Base-by-base conservation (phyloP, 2,797 vertebrate genomes). In the Hylomyscus alleni region DNA sequence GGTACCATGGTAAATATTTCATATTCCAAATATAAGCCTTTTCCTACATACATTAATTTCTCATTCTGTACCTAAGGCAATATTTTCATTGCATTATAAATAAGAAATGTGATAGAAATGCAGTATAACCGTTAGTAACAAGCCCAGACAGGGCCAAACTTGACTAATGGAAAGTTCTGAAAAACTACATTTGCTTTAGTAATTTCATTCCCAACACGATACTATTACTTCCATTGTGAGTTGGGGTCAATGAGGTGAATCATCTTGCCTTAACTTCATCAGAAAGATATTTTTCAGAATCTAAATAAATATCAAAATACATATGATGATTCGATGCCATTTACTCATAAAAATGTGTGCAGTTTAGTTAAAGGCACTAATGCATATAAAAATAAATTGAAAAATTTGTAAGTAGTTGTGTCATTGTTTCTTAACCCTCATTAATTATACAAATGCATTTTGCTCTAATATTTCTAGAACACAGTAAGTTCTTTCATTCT, bases 81-180 rank as follows among this genome's bases (percentile, higher is more conserved):
- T 85, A 86, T 96, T 96, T 95, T 89, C 65, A 95, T 90, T 92
- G 67, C 34, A 85, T 92, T 47, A 73, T 92, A 92, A 95, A 96
- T 88, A 96, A 93, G n/a, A 83, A 9, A 87, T 83, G 75, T 92
- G 85, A 96, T 69, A 96, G 95, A 93, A 72, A 88, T 92, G 76
- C 37, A 94, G 54, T 72, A 94, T 60, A 96, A 60, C 19, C 22
- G n/a, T n/a, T n/a, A 92, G 65, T n/a, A 92, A 91, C 14, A 94
- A 94, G 58, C n/a, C 34, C 37, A 87, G 62, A n/a, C 2, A 90
- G 15, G 69, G 73, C 37, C 82, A 73, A 93, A 50, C n/a, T 47
- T 96, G 77, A 88, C 54, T 83, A 97, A 96, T 96, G 82, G 90
- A 96, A 24, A 8, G 1, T 69, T 89, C 78, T 82, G n/a, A 50